Evolutionary conservation across 2,888 invertebrate genomes (phyloP), one percentile per base, ranked within the genome.

Genomic region (Pollenia griseotomentosa): DNA sequence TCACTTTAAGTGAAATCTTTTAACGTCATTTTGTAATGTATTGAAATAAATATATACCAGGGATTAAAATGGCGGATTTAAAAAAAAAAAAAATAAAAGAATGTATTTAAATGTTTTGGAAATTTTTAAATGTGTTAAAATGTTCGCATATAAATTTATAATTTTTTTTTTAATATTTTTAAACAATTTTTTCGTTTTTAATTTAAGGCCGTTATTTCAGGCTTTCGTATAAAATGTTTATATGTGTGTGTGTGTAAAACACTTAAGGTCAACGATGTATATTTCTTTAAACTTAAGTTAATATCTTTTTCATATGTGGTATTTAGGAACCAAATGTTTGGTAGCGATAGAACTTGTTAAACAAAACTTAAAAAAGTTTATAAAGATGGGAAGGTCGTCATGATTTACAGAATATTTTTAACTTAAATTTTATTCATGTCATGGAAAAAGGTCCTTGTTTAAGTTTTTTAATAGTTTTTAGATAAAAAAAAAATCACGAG

Each of bases 1-100:
- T 68, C 75, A 63, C 23, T 70, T 74, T 23, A 8, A 73, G 19
- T 65, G 6, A 65, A 65, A 81, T 51, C 59, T 42, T 51, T 79
- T 42, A 70, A 51, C 19, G 59, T 19, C 1, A 12, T 42, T 61
- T 61, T 79, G 46, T 59, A 1, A 16, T 46, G 16, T 66, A 46
- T 57, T 55, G 11, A 66, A 66, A 46, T 33, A 33, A 33, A 33
- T 33, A 33, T 46, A 65, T 53, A 59, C 40, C 19, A 9, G 16
- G 19, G 44, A 12, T 11, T 71, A 11, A 4, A 10, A 48, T 33
- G 5, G 33, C 33, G 33, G 33, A 33, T 33, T 33, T 33, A 33
- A 33, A 33, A 6, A 33, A 33, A 33, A 33, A 33, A 33, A 6
- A 33, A 33, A 3, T 23, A 23, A 33, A 33, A 1, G 6, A 33